These are phyloP conservation scores for Cybosia mesomella DNA, from an alignment of 2,888 invertebrate genomes.

Conservation along the genomic window DNA sequence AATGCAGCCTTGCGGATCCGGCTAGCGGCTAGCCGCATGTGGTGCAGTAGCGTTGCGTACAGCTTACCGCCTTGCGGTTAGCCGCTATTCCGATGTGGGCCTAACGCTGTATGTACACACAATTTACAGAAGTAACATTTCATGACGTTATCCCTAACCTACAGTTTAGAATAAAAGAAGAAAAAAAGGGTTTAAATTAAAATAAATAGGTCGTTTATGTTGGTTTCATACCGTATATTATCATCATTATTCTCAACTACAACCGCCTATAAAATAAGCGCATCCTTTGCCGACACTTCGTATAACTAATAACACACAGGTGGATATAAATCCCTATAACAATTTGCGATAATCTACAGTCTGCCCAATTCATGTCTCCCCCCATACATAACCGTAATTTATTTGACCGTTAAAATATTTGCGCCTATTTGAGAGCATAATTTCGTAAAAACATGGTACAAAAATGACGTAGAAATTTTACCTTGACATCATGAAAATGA, in stretches of 20 bases:
- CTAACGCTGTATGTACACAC: too few species aligned
- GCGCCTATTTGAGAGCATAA: slow-evolving; percentile 12
- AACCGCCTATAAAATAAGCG: not conserved
- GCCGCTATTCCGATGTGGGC: too few species aligned
- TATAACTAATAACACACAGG: slow-evolving; percentile 29
- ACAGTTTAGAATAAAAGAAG: too few species aligned
- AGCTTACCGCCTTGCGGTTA: too few species aligned
- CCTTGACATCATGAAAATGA: not conserved
- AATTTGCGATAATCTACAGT: slow-evolving; percentile 49
- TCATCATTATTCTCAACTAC: not conserved
- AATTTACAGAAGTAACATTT: too few species aligned
- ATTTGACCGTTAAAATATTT: slow-evolving; percentile 39
- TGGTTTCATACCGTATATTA: not conserved
- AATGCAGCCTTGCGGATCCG: too few species aligned
- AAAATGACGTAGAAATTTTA: slow-evolving; percentile 24
- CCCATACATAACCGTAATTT: slow-evolving; percentile 37
- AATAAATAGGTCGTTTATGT: not conserved
- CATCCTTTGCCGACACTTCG: slow-evolving; percentile 2
- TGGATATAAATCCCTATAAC: slow-evolving; percentile 51
- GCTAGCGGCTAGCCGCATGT: too few species aligned
- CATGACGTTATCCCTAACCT: too few species aligned
- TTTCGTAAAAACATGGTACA: slow-evolving; percentile 26
- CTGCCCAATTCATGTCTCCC: slow-evolving; percentile 34
- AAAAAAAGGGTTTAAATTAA: too few species aligned
- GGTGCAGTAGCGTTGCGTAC: too few species aligned